A percentile compares a stretch with the other conserved stretches of the same genome.
Conservation (phyloP, 2,888 invertebrate species). For the Cistogaster globosa region DNA sequence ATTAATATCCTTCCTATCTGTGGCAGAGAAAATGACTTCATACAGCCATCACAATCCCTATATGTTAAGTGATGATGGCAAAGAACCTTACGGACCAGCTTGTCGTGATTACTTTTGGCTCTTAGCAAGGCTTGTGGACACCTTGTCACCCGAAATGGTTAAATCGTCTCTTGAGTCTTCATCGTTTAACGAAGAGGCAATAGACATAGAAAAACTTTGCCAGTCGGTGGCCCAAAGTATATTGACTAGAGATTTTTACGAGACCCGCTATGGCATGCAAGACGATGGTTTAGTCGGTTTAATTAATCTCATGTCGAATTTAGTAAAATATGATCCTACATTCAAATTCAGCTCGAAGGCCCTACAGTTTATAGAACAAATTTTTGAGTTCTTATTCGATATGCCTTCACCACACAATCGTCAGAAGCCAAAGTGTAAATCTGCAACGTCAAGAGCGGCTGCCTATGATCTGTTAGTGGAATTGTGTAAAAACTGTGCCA, state of each 20-base stretch:
- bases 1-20: constrained; percentile 90
- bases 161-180: constrained; percentile 85
- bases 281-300: constrained; percentile 96
- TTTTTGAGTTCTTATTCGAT: constrained; percentile 95
- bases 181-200: constrained; percentile 75
- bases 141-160: constrained; percentile 90
- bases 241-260: constrained; percentile 90
- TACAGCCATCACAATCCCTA: constrained; percentile 81
- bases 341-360: constrained; percentile 93
- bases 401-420: constrained; percentile 93
- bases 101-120: constrained; percentile 98
- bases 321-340: constrained; percentile 93
- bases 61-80: constrained; percentile 85
- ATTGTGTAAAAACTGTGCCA: constrained; percentile 91
- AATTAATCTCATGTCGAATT: constrained; percentile 92
- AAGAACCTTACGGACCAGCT: constrained; percentile 96
- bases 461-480: constrained; percentile 96
- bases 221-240: constrained; percentile 90
- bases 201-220: constrained; percentile 89
- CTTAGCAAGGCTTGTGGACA: constrained; percentile 93
- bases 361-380: constrained; percentile 84
- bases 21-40: constrained; percentile 92
- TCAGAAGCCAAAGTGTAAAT: constrained; percentile 96
- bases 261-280: constrained; percentile 91
- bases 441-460: constrained; percentile 93